These are phyloP conservation scores for Prionchulus punctatus DNA, from an alignment of 2,888 invertebrate genomes.

Conservation along the genomic window DNA sequence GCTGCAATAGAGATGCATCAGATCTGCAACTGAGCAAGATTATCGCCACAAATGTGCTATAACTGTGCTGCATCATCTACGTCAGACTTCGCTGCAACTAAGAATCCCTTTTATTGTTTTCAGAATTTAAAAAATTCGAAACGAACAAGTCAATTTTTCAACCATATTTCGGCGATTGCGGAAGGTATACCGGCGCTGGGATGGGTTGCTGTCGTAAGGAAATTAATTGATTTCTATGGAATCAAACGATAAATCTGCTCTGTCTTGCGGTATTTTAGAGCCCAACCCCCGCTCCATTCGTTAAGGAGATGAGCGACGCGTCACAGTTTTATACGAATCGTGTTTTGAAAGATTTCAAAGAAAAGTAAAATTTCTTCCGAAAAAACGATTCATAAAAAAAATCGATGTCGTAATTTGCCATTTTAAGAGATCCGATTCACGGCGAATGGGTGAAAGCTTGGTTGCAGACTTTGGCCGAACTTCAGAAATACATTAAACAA, in stretches of 20 bases:
- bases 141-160: constrained; percentile 66
- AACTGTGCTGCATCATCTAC: too few species aligned
- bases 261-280: constrained; percentile 39
- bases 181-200: constrained; percentile 89
- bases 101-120: too few species aligned
- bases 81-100: too few species aligned
- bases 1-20: too few species aligned
- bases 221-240: too few species aligned
- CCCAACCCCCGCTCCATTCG: constrained; percentile 81
- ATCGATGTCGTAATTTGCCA: background rate
- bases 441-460: constrained; percentile 88
- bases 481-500: constrained; percentile 80
- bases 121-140: constrained; percentile 64
- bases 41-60: too few species aligned
- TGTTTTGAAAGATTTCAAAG: constrained; percentile 93
- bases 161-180: constrained; percentile 85
- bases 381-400: constrained; percentile 5
- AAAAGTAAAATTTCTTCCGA: constrained; percentile 45
- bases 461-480: constrained; percentile 63
- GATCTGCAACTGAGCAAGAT: too few species aligned
- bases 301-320: constrained; percentile 96
- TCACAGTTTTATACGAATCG: constrained; percentile 95
- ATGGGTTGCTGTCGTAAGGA: constrained; percentile 75
- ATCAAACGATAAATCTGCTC: background rate
- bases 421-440: constrained; percentile 55